Base-by-base conservation (phyloP, 2,888 invertebrate species). In the Dryobota labecula region DNA sequence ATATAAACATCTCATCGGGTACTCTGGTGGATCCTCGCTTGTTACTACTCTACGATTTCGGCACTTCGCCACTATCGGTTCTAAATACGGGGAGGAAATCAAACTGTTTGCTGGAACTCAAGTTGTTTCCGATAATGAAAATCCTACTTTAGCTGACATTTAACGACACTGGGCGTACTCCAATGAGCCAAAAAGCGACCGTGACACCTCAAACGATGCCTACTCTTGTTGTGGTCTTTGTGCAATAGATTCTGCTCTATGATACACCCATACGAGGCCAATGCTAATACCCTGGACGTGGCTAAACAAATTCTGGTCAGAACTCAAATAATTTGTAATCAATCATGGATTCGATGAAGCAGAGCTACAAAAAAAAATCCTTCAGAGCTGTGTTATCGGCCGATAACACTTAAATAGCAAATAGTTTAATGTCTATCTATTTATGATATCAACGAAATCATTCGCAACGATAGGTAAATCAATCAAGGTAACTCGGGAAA, bases 1-100 rank as follows among this genome's bases (percentile, higher is more conserved):
- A 79, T 82, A 89, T 90, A 92, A 91, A 91, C 90, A 90, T 88
- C 84, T 91, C 90, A 90, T 88, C 89, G 84, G 49, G 66, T 62
- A 78, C 73, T 80, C 64, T 61, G 41, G 70, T 65, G 77, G 74
- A 68, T 66, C 57, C 69, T 53, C 74, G 81, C 78, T 83, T 57
- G 74, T 86, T 76, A 66, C 71, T 64, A 70, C 81, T 74, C 75
- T 75, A 69, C 30, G 65, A 64, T 77, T 73, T 80, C 80, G 64
- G 63, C 70, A 71, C 79, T 84, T 70, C 70, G 60, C 73, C 76
- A 73, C 76, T 77, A 79, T 67, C 41, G 33, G 30, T 56, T 64
- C 51, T 66, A 51, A 72, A 70, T 75, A 43, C 43, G 49, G 33
- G 27, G 33, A 18, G 43, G 51, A 62, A 62, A 71, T 65, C 51